These are phyloP conservation scores for Eristalis pertinax DNA, from an alignment of 2,888 invertebrate species.

Conservation along the genomic window DNA sequence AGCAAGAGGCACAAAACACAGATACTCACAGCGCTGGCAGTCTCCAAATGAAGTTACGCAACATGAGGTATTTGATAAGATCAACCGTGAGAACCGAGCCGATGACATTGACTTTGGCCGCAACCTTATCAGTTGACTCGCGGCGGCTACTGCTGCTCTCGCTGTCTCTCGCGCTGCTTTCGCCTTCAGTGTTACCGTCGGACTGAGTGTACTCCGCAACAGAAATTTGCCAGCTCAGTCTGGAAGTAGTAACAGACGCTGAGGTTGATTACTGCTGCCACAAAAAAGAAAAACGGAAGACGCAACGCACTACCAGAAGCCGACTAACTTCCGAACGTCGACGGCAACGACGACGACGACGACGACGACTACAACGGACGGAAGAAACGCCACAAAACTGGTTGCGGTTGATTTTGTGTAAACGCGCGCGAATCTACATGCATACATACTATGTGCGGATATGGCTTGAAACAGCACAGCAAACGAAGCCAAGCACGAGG, in stretches of 20 bases:
- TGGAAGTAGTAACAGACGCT: conserved; percentile 4
- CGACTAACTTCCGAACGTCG: background rate
- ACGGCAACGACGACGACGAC: background rate
- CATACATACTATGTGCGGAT: background rate
- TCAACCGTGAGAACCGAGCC: conserved; percentile 45
- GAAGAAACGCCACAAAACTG: conserved; percentile 1
- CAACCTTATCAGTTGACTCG: conserved; percentile 43
- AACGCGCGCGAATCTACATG: background rate
- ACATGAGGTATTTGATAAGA: conserved; percentile 73
- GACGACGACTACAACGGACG: background rate
- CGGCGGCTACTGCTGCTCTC: background rate
- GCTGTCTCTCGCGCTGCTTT: background rate
- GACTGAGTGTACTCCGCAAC: conserved; percentile 14
- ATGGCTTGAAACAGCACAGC: background rate
- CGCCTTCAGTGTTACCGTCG: background rate
- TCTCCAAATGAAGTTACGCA: conserved; percentile 78
- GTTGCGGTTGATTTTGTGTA: conserved; percentile 5
- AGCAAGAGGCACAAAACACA: too few relatives aligned
- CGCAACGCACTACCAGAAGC: background rate
- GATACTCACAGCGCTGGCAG: conserved; percentile 78
- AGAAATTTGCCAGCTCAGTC: background rate
- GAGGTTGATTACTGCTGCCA: background rate
- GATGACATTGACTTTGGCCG: conserved; percentile 47
- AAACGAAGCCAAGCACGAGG: background rate
- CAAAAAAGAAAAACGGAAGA: background rate